phyloP scores from a whole-genome alignment of 2,113 vertebrate genomes.

The Charina bottae region DNA sequence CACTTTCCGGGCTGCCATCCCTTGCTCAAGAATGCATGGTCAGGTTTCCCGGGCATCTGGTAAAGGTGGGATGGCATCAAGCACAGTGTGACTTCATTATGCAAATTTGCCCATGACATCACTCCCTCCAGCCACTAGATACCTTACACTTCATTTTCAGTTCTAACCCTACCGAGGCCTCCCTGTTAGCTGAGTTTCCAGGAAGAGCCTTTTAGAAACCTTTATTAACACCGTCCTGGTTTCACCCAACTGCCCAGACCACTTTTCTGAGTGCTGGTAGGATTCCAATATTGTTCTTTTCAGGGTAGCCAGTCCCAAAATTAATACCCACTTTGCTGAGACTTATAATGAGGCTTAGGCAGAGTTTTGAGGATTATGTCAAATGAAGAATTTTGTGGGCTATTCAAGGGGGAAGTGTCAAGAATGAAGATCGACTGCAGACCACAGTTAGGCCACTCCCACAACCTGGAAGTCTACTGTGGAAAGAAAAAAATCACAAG shows the following conservation, averaged over 20 bases:
- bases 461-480: too few relatives aligned
- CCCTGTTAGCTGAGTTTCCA: background rate
- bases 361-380: background rate
- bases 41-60: too few relatives aligned
- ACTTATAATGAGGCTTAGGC: background rate
- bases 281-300: background rate
- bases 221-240: background rate
- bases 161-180: too few relatives aligned
- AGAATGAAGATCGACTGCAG: background rate
- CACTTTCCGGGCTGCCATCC: background rate
- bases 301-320: background rate
- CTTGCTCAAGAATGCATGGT: too few relatives aligned
- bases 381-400: background rate
- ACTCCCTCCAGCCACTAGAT: background rate
- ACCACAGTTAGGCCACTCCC: background rate
- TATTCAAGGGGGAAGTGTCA: too few relatives aligned
- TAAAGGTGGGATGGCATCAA: too few relatives aligned
- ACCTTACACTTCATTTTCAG: background rate
- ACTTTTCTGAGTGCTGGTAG: too few relatives aligned
- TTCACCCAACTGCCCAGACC: too few relatives aligned
- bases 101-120: background rate
- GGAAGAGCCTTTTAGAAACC: background rate
- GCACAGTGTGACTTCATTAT: background rate
- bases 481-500: background rate
- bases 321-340: background rate